Base-by-base conservation (phyloP, 2,888 invertebrate genomes). In the Ptycholaimellus sp. region DNA sequence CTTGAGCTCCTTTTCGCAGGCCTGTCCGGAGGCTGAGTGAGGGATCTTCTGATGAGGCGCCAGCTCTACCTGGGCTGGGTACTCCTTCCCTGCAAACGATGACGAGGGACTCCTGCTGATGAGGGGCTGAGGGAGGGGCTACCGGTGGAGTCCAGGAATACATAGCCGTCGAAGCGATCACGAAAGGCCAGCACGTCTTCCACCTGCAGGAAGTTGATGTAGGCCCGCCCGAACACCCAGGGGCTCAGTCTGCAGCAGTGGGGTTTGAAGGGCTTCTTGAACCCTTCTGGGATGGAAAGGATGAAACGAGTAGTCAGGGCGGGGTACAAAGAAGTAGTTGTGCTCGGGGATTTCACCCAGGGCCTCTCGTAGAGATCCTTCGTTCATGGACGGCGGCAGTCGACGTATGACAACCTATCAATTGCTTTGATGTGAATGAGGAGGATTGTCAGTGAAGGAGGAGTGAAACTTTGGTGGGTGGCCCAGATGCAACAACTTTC, bases 141-240 rank as follows among this genome's bases (percentile, higher is more conserved):
- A 63, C 87, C 87, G 67, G 76, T 80, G 6, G 69, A 69, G 64
- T 90, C 87, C 16, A 90, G 67, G 63, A 90, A 90, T 1, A 87
- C 77, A 59, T 90, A 90, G 47, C 79, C 80, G 67, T 90, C 87
- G 66, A 87, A 90, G 57, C 80, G 79, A 57, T 87, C 82, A 47
- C 75, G 72, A 59, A 90, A 90, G 38, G 73, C 66, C 57, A 76
- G 74, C 31, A 87, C 72, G 57, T 87, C 85, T 9, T 76, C 74
- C 3, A 20, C 14, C 56, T 78, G 72, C 9, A 72, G 59, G 59
- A 85, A 81, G 60, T 82, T 81, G 47, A 90, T 76, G 56, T 87
- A 87, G 5, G 79, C 85, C 51, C 85, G 71, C 14, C 74, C 72
- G 60, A 73, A 79, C 19, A 79, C 73, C 58, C 70, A 68, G 40